Evolutionary conservation across 2,113 vertebrate species (phyloP).

Genomic region (Erpornis zantholeuca): DNA sequence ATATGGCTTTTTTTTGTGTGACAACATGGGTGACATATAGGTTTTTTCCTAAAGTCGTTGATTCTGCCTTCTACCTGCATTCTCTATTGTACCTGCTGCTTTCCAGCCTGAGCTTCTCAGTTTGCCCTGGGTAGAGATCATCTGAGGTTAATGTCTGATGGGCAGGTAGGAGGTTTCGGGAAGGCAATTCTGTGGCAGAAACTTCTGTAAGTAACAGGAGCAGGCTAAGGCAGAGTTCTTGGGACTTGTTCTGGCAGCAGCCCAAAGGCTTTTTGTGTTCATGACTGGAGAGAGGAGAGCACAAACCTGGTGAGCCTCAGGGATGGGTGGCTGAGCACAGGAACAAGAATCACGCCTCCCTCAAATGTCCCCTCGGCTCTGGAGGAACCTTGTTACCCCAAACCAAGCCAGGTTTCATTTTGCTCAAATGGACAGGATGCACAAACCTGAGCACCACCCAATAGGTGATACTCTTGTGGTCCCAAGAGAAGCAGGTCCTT

Average conservation of each 20-base stretch:
- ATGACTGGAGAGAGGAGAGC: background rate
- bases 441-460: background rate
- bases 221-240: background rate
- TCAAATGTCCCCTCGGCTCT: background rate
- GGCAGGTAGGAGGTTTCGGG: background rate
- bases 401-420: background rate
- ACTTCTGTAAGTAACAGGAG: background rate
- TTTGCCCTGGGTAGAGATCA: background rate
- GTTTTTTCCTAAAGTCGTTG: conserved; percentile 8
- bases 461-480: background rate
- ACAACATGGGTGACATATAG: background rate
- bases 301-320: background rate
- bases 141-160: background rate
- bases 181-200: background rate
- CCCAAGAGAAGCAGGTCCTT: background rate
- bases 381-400: background rate
- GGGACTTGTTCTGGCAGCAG: background rate
- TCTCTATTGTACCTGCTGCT: background rate
- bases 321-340: background rate
- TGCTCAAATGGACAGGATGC: background rate
- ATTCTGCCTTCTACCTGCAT: background rate
- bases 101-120: background rate
- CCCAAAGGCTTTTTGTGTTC: background rate
- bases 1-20: background rate
- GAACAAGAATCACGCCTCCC: background rate